Base-by-base conservation (phyloP, 2,113 vertebrate genomes). In the Sciurus niger region DNA sequence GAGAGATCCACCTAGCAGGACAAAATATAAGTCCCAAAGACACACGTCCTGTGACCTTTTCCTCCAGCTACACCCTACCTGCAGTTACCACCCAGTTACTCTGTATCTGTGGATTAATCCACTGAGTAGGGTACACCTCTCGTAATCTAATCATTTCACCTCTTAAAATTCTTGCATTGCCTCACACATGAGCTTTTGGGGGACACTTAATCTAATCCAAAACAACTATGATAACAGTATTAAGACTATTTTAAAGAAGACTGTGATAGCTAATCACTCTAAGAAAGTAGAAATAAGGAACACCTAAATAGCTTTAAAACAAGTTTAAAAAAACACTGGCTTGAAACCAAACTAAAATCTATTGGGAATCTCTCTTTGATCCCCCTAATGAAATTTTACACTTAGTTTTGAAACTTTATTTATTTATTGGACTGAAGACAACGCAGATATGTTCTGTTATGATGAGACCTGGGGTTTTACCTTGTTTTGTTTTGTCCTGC, bases 201-300 rank as follows among this genome's bases (percentile, higher is more conserved):
- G 60, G 24, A 63, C 24, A 63, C 60, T 22, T 63, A 3, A 63
- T 63, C 60, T 63, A 63, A 63, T 10, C 60, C 60, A 63, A 28
- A 53, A 11, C 24, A 63, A 63, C 24, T 48, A 73, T 8, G 58
- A 43, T 74, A 85, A 96, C 20, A 84, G 22, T 6, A 88, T 32
- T 16, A 91, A 92, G 20, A 14, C 13, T n/a, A 84, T 40, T 89
- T 97, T 89, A 40, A 90, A 89, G 40, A 87, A 83, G 7, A 74
- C 28, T 37, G 1, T 32, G 9, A 76, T n/a, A 34, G n/a, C 85
- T n/a, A 93, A 30, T 86, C 24, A 60, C 43, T 78, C 9, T 70
- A 82, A 73, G 63, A 70, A 58, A 84, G 40, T 6, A 93, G 17
- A 63, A 89, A 67, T 34, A 76, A 92, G 17, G 4, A 77, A 16